phyloP scores from a whole-genome alignment of 2,888 invertebrate genomes.

The Scelioninae gen. 2 region DNA sequence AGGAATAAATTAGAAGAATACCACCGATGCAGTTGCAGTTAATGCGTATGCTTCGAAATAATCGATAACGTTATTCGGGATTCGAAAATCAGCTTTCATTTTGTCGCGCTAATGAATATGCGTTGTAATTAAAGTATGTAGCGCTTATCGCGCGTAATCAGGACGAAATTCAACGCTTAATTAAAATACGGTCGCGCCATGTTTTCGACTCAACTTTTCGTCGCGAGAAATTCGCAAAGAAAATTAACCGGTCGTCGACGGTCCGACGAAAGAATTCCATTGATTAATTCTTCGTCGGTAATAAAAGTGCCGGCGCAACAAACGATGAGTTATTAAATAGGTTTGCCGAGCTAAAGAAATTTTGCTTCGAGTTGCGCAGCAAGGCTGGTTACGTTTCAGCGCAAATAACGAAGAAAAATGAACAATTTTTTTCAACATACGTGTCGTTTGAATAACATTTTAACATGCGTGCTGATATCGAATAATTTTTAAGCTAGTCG shows the following conservation, averaged over 20 bases:
- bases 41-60: constrained; percentile 31
- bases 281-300: constrained; percentile 10
- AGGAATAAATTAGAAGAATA: constrained; percentile 39
- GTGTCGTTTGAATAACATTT: no score
- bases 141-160: constrained; percentile 23
- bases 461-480: no score
- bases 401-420: no score
- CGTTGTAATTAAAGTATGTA: constrained; percentile 41
- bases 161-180: constrained; percentile 24
- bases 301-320: no score
- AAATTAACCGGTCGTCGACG: constrained; percentile 18
- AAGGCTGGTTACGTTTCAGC: no score
- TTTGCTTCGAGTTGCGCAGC: no score
- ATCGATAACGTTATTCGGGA: constrained; percentile 40
- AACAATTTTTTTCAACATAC: no score
- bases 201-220: no score
- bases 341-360: no score
- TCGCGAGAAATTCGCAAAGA: constrained; percentile 13
- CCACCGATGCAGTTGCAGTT: constrained; percentile 10
- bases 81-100: constrained; percentile 50
- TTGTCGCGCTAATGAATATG: constrained; percentile 37
- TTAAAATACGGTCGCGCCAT: constrained; percentile 24
- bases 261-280: constrained; percentile 6
- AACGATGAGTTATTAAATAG: no score
- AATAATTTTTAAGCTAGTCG: no score